Base-by-base conservation (phyloP, 2,888 invertebrate genomes). In the Ectropis crepuscularia region DNA sequence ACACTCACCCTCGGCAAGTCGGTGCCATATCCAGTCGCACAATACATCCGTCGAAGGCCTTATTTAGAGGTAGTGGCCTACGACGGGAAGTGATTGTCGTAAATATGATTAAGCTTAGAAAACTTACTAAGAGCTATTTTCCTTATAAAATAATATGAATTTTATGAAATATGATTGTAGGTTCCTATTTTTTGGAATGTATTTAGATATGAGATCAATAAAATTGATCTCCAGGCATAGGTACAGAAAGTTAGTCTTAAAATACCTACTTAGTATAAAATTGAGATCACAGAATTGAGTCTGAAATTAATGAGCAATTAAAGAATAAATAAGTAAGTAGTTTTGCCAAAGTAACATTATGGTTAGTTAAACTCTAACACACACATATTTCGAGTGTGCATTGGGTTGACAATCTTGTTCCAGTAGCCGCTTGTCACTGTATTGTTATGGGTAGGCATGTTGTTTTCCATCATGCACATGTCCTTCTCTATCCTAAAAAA, bases 11-110 rank as follows among this genome's bases (percentile, higher is more conserved):
- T 6, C 2, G 11, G 4, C 8, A 38, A 9, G 5, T 8, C 36
- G 43, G 7, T 60, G 55, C 7, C 74, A 57, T 58, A 75, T 81
- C 80, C 53, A 78, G 76, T 43, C 51, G 53, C 9, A 4, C 36
- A 38, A 28, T 68, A 73, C 53, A 70, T 77, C 73, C 73, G 63
- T 71, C 59, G 12, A 48, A 70, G 68, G 71, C 75, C 79, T 78
- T 79, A 79, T 79, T 55, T 80, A 79, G 78, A 74, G 72, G 72
- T 74, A 61, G 72, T 71, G 16, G 73, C 73, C 74, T 75, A 75
- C 76, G 78, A 75, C 81, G 76, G 83, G 83, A 85, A 85, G 78
- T 82, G 82, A 84, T 82, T 80, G 74, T 82, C 75, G 76, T 82
- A 81, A 82, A 82, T 79, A 77, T 80, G 77, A 81, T 80, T 79